Evolutionary conservation across 2,113 vertebrate species (phyloP).

Genomic region (Saimiri boliviensis): DNA sequence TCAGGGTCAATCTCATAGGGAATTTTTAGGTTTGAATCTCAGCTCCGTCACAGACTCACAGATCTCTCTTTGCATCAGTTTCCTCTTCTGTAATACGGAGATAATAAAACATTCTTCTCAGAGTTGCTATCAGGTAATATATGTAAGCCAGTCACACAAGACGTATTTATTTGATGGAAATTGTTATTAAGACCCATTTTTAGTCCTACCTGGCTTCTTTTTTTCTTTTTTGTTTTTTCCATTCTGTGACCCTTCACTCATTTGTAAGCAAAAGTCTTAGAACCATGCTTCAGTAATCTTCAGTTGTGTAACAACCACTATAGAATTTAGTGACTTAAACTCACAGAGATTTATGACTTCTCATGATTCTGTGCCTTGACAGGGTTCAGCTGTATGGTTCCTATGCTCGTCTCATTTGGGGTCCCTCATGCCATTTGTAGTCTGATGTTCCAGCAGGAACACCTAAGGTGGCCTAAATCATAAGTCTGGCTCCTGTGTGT

Average conservation of each 20-base stretch:
- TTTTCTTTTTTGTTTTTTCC: not conserved
- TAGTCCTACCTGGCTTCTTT: not conserved
- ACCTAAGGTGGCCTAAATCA: not conserved
- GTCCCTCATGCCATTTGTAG: not conserved
- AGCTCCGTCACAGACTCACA: not conserved
- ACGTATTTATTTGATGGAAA: not conserved
- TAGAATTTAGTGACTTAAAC: not conserved
- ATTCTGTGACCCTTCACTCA: not conserved
- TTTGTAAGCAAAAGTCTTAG: not conserved
- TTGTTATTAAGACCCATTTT: not conserved
- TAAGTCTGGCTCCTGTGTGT: not conserved
- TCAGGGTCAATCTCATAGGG: not conserved
- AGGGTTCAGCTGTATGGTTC: not conserved
- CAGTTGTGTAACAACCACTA: not conserved
- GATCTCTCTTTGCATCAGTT: not conserved
- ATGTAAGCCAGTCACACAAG: not conserved
- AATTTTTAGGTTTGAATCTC: not conserved
- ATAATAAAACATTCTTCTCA: not conserved
- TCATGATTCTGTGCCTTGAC: not conserved
- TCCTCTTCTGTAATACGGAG: not conserved
- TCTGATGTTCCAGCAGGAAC: not conserved
- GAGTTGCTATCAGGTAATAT: not conserved
- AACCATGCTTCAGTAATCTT: not conserved
- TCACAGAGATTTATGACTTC: not conserved
- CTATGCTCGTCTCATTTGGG: not conserved